Evolutionary conservation across 2,888 invertebrate species (phyloP), one percentile per base, ranked within the genome.

Genomic region (Eupithecia vulgata): DNA sequence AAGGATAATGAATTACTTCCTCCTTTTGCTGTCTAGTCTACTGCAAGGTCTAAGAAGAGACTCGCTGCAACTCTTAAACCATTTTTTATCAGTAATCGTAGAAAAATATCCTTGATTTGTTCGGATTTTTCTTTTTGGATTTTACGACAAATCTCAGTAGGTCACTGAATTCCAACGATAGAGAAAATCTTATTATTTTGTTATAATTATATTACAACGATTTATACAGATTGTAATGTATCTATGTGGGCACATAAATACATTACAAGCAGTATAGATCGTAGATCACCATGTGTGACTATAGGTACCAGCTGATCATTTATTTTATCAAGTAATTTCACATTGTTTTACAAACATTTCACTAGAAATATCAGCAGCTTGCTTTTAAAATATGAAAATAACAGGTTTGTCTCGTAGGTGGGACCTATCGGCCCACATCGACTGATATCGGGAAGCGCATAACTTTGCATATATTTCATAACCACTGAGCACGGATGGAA

Each of bases 401-500:
- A 71, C 74, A 71, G 66, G 68, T 71, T 79, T 57, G 72, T 71
- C 72, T 65, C 71, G 76, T 72, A 59, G 70, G 71, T 25, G 52
- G 61, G 65, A 67, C 25, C 10, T 79, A 76, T 77, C 76, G 77
- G 72, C 77, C 76, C 76, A 71, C 77, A 76, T 74, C 74, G 75
- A 65, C 75, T 73, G 75, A 77, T 65, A 65, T 75, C 78, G 83
- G 81, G 82, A 83, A 79, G 81, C 88, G 93, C 90, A 93, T 93
- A 93, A 80, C 94, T 95, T 95, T 91, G 90, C 94, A 95, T 95
- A 87, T 77, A 94, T 95, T 95, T 94, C 94, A 94, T 94, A 93
- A 91, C 91, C 94, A 93, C 83, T 94, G 94, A 91, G 82, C 92
- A 91, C 88, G 88, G 90, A 93, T 94, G 92, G 92, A 90, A 93